Conservation (phyloP, 2,888 invertebrate genomes). For the Netelia fuscicornis region DNA sequence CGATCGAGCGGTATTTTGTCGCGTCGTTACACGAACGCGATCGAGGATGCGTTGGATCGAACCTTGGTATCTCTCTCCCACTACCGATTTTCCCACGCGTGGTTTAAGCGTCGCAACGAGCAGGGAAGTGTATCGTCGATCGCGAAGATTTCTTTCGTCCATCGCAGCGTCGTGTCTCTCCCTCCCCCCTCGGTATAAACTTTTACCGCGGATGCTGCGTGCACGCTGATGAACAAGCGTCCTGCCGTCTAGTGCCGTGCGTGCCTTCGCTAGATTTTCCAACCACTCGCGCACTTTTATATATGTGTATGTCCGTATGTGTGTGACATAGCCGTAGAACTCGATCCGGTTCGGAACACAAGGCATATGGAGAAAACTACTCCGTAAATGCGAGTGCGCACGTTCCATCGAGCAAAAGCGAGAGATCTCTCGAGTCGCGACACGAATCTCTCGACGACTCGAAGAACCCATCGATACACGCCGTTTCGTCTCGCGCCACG, state of each 20-base stretch:
- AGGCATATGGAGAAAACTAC: conserved; percentile 19
- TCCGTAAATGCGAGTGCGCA: conserved; percentile 28
- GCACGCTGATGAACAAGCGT: conserved; percentile 72
- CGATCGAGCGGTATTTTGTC: conserved; percentile 45
- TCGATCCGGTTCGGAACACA: conserved; percentile 55
- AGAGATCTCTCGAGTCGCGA: conserved; percentile 56
- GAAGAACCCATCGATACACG: conserved; percentile 24
- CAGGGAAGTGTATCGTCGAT: conserved; percentile 70
- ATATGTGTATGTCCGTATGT: neutral
- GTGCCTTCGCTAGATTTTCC: conserved; percentile 68
- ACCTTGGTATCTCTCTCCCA: conserved; percentile 76
- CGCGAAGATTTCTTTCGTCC: conserved; percentile 28
- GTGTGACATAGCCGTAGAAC: neutral
- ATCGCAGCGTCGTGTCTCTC: neutral
- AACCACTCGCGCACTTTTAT: conserved; percentile 13
- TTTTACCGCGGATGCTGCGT: conserved; percentile 43
- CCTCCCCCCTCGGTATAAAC: conserved; percentile 4
- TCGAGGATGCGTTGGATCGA: conserved; percentile 30
- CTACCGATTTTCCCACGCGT: conserved; percentile 80
- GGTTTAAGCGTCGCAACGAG: conserved; percentile 72
- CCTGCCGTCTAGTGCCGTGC: conserved; percentile 77
- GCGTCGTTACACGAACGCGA: conserved; percentile 12
- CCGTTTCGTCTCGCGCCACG: conserved; percentile 33
- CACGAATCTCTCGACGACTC: conserved; percentile 45
- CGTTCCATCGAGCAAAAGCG: conserved; percentile 40